Base-by-base conservation (phyloP, 2,888 invertebrate species). In the Cheilosia variabilis region DNA sequence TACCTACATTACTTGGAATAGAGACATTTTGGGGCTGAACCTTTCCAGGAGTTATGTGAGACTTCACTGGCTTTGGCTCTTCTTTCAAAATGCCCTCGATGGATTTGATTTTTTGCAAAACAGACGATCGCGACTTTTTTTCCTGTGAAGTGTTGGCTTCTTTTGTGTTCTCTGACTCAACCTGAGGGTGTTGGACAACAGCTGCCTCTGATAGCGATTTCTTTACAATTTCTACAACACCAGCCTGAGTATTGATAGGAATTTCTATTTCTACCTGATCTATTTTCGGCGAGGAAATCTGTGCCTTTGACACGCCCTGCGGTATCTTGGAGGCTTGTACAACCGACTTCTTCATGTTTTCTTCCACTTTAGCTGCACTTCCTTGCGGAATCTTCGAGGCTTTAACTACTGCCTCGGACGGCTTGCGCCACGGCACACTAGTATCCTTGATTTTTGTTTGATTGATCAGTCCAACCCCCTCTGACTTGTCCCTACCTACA, bases 401-500 rank as follows among this genome's bases (percentile, higher is more conserved):
- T 13, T 45, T 73, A 5, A 62, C 52, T 17, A 22, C 31, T 3
- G 72, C 15, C 41, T 63, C 55, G 19, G 65, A 37, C 9, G 55
- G 9, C 15, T 65, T 65, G 9, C 75, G 78, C 78, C 78, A 78
- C 10, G 78, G 78, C 10, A 63, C 78, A 31, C 24, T 55, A 22
- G 53, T 24, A n/a, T 55, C 47, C 22, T 41, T 45, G 6, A 58
- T 13, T 19, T 50, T 50, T 13, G 0, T 9, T 15, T 57, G 10
- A 68, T 9, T 66, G 31, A 60, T 45, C 15, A 19, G 41, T 10
- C 31, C 60, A 43, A 50, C 27, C 0, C 17, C 34, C 5, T 45
- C 27, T 22, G 34, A 22, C 7, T 55, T 80, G 4, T n/a, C 24
- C n/a, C 34, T 68, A 62, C 45, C 68, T 66, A 60, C 43, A 76